phyloP scores from a whole-genome alignment of 2,888 invertebrate species.

The Nomada ferruginata region DNA sequence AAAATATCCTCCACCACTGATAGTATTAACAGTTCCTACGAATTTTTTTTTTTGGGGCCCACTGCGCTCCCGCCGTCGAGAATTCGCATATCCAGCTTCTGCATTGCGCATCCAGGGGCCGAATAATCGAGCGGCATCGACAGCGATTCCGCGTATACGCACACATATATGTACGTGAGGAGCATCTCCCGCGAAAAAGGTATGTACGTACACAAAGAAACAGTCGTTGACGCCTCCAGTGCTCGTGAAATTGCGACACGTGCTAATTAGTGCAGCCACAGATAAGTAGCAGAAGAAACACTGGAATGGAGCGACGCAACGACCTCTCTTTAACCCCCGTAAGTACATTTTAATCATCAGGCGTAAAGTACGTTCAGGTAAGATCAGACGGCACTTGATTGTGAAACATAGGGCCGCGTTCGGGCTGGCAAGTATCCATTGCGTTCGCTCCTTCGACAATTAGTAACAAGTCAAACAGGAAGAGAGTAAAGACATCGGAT shows the following conservation, averaged over 20 bases:
- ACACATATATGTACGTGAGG: neutral
- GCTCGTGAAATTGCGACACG: constrained; percentile 61
- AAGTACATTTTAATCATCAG: neutral
- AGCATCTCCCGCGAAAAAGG: constrained; percentile 1
- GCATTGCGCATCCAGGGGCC: neutral
- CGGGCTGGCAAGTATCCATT: constrained; percentile 37
- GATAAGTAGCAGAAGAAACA: constrained; percentile 55
- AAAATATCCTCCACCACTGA: constrained; percentile 57
- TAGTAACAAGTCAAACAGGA: constrained; percentile 51
- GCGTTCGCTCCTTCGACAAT: constrained; percentile 68
- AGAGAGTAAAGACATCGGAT: constrained; percentile 43
- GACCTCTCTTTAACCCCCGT: constrained; percentile 16
- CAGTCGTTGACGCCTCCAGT: constrained; percentile 53
- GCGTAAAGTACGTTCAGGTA: neutral
- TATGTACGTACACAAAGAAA: constrained; percentile 53
- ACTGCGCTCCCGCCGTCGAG: constrained; percentile 12
- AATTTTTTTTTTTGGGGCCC: neutral
- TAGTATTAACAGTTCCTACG: constrained; percentile 8
- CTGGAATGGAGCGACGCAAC: constrained; percentile 66
- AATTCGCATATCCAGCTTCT: constrained; percentile 3
- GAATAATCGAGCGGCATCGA: constrained; percentile 17
- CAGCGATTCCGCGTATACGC: neutral
- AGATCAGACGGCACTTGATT: neutral
- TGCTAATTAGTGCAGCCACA: constrained; percentile 67
- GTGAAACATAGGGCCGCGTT: neutral